Conservation (phyloP, 2,888 invertebrate genomes). For the Aquatica leii region DNA sequence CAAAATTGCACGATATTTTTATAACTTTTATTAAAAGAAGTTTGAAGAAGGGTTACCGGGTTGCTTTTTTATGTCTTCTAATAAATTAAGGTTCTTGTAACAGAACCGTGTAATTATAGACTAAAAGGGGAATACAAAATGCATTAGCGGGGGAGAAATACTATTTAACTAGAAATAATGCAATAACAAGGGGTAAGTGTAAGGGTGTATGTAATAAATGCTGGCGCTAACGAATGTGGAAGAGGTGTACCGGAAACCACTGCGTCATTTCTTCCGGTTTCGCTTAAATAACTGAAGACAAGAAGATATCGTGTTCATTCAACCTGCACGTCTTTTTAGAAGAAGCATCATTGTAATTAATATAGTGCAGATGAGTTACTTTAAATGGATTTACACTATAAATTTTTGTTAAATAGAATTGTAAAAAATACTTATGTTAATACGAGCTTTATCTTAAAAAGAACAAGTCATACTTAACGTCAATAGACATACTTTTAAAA, state of each 20-base stretch:
- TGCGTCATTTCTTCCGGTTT: slow-evolving; percentile 47
- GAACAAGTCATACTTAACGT: too few species aligned
- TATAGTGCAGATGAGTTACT: slow-evolving; percentile 8
- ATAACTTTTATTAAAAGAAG: too few species aligned
- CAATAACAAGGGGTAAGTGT: slow-evolving; percentile 31
- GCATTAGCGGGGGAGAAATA: slow-evolving; percentile 16
- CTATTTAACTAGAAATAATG: slow-evolving; percentile 35
- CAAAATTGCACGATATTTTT: background rate
- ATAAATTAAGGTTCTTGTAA: slow-evolving; percentile 11
- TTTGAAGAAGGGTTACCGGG: background rate
- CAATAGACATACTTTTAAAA: too few species aligned
- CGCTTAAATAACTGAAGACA: slow-evolving; percentile 39
- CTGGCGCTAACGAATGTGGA: slow-evolving; percentile 46
- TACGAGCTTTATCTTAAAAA: too few species aligned
- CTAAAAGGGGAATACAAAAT: slow-evolving; percentile 4
- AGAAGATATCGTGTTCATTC: slow-evolving; percentile 22
- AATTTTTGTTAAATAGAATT: too few species aligned
- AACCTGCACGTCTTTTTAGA: slow-evolving; percentile 19
- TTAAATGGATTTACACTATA: too few species aligned
- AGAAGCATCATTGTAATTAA: slow-evolving; percentile 29
- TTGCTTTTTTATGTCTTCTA: background rate
- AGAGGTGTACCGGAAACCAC: slow-evolving; percentile 49
- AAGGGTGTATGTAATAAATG: slow-evolving; percentile 45
- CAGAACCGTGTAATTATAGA: slow-evolving; percentile 8
- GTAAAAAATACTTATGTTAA: too few species aligned